These are phyloP conservation scores for Latrodectus geometricus DNA, from an alignment of 1,140 invertebrate species.

Conservation along the genomic window DNA sequence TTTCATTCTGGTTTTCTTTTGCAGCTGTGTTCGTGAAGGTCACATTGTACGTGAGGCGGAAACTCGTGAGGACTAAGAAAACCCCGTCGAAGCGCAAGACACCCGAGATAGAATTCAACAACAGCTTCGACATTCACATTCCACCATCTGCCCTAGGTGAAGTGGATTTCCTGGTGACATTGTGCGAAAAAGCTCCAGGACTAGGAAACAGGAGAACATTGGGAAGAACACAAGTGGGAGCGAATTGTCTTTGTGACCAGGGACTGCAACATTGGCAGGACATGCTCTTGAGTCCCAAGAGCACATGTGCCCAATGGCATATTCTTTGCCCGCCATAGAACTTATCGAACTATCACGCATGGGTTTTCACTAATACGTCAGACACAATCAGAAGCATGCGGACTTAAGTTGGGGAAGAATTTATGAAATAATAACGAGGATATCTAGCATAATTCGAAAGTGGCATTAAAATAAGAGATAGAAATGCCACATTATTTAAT, in stretches of 20 bases:
- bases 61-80: conserved; percentile 55
- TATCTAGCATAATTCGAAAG: no score
- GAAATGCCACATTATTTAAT: no score
- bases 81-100: conserved; percentile 32
- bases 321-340: no score
- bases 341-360: no score
- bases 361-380: no score
- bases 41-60: conserved; percentile 55
- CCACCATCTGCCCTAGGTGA: conserved; percentile 39
- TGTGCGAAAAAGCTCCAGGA: conserved; percentile 54
- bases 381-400: no score
- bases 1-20: conserved; percentile 53
- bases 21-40: conserved; percentile 60
- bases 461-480: no score
- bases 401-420: no score
- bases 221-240: conserved; percentile 60
- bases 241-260: conserved; percentile 44
- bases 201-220: conserved; percentile 36
- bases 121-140: conserved; percentile 57
- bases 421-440: no score
- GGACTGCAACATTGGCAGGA: conserved; percentile 62
- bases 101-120: conserved; percentile 57
- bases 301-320: conserved; percentile 61
- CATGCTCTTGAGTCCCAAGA: conserved; percentile 56
- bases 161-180: conserved; percentile 55